A percentile compares a stretch with the other conserved stretches of the same genome.
Evolutionary conservation across 2,113 vertebrate genomes (phyloP).

Genomic region (Thermophis baileyi): DNA sequence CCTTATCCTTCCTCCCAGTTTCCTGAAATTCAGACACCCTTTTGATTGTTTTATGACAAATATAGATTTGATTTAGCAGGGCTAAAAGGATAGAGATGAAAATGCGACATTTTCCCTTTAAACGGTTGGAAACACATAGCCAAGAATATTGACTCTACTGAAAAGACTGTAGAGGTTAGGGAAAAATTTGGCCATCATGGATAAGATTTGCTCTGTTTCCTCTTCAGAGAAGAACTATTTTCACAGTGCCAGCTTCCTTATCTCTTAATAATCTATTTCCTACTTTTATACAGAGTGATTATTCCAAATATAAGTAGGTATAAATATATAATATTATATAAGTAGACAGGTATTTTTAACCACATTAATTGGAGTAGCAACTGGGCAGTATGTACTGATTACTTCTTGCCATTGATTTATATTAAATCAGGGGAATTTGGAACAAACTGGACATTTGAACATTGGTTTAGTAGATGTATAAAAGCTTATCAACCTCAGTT

Average conservation of each 20-base stretch:
- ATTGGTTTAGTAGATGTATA: neutral
- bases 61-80: neutral
- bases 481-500: neutral
- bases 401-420: neutral
- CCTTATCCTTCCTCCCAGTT: neutral
- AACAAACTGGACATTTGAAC: neutral
- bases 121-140: rapidly evolving
- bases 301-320: neutral
- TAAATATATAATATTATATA: neutral
- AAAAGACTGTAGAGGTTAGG: neutral
- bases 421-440: neutral
- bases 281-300: neutral
- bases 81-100: neutral
- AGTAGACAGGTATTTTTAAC: neutral
- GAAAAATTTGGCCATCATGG: neutral
- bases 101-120: neutral
- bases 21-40: neutral
- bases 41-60: neutral
- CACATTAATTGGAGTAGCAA: neutral
- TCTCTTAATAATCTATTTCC: neutral
- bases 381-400: neutral
- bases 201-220: neutral
- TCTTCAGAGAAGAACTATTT: neutral
- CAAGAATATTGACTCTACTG: neutral
- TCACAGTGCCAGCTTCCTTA: neutral